These are phyloP conservation scores for Leptinotarsa defecta DNA, from an alignment of 1,140 invertebrate species.

Conservation along the genomic window DNA sequence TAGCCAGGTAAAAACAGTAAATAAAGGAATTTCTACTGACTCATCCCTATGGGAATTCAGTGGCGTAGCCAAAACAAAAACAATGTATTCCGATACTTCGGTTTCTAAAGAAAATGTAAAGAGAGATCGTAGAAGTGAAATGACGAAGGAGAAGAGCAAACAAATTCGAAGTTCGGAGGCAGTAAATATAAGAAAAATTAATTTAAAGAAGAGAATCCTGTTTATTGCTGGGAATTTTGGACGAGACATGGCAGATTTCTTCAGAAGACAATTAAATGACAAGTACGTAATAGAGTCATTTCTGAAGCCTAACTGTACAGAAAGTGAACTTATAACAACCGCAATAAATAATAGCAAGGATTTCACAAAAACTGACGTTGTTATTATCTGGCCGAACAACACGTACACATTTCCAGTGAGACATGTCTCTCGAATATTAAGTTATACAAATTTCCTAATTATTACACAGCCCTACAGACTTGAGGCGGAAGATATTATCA, in stretches of 20 bases:
- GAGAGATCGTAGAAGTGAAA: background rate
- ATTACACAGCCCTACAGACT: background rate
- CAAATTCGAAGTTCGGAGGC: background rate
- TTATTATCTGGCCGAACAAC: conserved; percentile 6
- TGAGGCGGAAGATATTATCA: background rate
- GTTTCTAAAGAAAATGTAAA: background rate
- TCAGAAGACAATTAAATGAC: background rate
- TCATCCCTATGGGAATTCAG: background rate
- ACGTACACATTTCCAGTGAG: conserved; percentile 1
- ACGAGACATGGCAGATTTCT: conserved; percentile 5
- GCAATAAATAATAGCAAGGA: background rate
- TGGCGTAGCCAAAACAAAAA: background rate
- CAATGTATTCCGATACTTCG: background rate
- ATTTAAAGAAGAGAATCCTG: background rate
- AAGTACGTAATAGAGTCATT: background rate
- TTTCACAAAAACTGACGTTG: background rate
- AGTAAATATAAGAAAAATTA: background rate
- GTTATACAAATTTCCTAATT: background rate
- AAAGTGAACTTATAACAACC: background rate
- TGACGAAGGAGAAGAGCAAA: background rate
- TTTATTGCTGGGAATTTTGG: background rate
- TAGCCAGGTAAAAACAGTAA: background rate
- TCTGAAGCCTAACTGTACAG: conserved; percentile 2
- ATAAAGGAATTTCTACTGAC: conserved; percentile 1
- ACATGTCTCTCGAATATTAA: background rate